Evolutionary conservation across 2,113 vertebrate genomes (phyloP), one percentile per base, ranked within the genome.

Genomic region (Oryzias curvinotus): DNA sequence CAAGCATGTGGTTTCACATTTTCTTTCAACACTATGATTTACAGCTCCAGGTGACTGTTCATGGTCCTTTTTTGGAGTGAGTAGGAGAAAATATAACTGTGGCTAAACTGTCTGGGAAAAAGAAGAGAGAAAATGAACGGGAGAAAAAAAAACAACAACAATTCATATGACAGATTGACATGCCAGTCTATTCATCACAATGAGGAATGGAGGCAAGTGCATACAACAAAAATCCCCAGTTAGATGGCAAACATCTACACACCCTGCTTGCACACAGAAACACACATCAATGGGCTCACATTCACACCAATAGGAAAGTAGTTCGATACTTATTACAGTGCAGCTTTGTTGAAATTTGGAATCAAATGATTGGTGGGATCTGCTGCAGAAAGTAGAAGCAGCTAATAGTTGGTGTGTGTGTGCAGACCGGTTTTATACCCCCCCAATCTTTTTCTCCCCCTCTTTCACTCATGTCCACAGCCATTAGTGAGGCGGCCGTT

Each of bases 401-500:
- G 41, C 62, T 47, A 65, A 50, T 28, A 57, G 50, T 53, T 79
- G 54, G 55, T 66, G 57, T 17, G 18, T 55, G 30, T 10, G 46
- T 59, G 65, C 47, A 52, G 54, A 56, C 57, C 28, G 71, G 30
- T 71, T 52, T 62, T 80, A 62, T 78, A 64, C 65, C 60, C 57
- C 80, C 81, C 47, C 52, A 53, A 28, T 75, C 73, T 63, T 64
- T 36, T 72, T 71, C 79, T 60, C 76, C 76, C 66, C 75, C 82
- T 85, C 81, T 64, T 73, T 78, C 73, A 71, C 76, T 87, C 84
- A 86, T 66, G 80, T 89, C 89, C 77, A 75, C 58, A 85, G 86
- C 91, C 88, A 90, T 91, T 90, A 91, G 85, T 71, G 83, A 88
- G 82, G 84, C 82, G 75, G 88, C 83, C 83, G 74, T 87, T 85